Conservation (phyloP, 2,888 invertebrate genomes). For the Phorcus lineatus region DNA sequence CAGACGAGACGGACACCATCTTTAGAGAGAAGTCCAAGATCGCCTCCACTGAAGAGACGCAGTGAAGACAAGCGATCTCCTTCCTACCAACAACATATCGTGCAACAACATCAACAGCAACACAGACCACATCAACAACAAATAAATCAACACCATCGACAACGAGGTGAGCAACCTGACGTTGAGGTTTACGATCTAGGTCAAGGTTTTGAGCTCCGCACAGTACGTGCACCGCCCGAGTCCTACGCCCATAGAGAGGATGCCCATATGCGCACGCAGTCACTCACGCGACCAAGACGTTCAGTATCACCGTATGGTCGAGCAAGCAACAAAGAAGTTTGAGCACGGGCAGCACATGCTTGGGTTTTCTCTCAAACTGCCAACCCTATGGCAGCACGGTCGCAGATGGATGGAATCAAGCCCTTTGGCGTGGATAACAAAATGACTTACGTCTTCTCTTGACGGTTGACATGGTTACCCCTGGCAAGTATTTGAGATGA, state of each 20-base stretch:
- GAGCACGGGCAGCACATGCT: neutral
- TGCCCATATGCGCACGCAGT: neutral
- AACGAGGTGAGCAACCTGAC: neutral
- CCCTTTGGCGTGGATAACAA: no score
- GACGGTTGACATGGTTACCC: no score
- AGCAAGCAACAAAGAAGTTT: neutral
- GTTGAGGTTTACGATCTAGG: neutral
- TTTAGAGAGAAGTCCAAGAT: neutral
- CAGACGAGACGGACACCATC: neutral
- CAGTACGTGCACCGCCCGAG: neutral
- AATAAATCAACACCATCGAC: neutral
- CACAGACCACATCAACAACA: neutral
- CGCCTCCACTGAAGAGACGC: neutral
- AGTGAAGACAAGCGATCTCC: no score
- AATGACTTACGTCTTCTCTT: no score
- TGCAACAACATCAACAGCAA: neutral
- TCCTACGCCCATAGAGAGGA: constrained; percentile 2
- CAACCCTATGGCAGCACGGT: no score
- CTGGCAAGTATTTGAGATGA: no score
- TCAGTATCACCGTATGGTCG: neutral
- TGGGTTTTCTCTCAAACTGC: no score
- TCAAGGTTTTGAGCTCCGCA: neutral
- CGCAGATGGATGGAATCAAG: no score
- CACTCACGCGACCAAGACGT: neutral
- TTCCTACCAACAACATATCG: neutral